Evolutionary conservation across 2,888 invertebrate genomes (phyloP), one percentile per base, ranked within the genome.

Genomic region (Aleiodes testaceus): DNA sequence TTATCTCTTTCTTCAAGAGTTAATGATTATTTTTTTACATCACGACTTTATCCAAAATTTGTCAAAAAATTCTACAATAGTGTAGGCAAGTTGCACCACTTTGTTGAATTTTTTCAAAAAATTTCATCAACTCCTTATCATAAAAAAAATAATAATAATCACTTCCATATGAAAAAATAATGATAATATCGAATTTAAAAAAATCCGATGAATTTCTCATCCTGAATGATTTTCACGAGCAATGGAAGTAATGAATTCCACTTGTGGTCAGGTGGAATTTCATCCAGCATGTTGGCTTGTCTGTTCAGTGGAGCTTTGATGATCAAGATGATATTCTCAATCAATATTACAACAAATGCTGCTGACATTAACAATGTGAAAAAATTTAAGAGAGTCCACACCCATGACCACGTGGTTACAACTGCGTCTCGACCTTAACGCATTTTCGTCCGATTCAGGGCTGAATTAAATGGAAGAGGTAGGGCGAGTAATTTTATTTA

Each of bases 241-340:
- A 73, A 73, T 68, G 26, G 67, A 65, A 72, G 68, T 70, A 74
- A 66, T 74, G 68, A 72, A 77, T 74, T 75, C 74, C 74, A 70
- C 70, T 71, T 74, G 75, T 72, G 79, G 78, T 76, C 75, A 68
- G 74, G 70, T 72, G 79, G 76, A 77, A 78, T 79, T 77, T 72
- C 74, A 74, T 72, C 67, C 52, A n/a, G 26, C 22, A 30, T 50
- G 63, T 63, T 50, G 20, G 50, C 67, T 67, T 44, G 53, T 22
- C 47, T 70, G 49, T 42, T 42, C 66, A 66, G 42, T 53, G 44
- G 66, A 71, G 44, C 66, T 59, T 18, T 22, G 14, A 52, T 26
- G 22, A 49, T 55, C 47, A 61, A 36, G 14, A 47, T 22, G 9
- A 68, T 47, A 59, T 47, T 52, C 61, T 18, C 52, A 22, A 63